Evolutionary conservation across 2,797 vertebrate genomes (phyloP).

Genomic region (Alauda arvensis): DNA sequence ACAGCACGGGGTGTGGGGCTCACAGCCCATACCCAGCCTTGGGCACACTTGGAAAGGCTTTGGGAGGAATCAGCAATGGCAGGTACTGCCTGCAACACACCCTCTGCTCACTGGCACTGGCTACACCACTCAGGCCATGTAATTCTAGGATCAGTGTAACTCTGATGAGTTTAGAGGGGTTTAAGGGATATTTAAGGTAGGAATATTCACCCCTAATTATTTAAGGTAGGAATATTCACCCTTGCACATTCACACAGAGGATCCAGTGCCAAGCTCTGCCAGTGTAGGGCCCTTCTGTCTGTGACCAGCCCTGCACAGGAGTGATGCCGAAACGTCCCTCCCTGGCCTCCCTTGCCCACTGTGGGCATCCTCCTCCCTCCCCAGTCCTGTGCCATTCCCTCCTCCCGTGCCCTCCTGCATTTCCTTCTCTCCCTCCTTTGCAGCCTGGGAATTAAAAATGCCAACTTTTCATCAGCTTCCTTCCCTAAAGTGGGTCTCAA

Average conservation of each 20-base stretch:
- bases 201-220: not conserved
- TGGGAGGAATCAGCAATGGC: not conserved
- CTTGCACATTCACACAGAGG: too few species aligned
- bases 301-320: accelerated
- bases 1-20: accelerated
- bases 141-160: not conserved
- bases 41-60: not conserved
- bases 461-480: not conserved
- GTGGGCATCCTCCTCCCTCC: not conserved
- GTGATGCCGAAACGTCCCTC: accelerated
- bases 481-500: not conserved
- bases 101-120: not conserved
- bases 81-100: not conserved
- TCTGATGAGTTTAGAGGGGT: not conserved
- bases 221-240: not conserved
- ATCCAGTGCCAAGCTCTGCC: not conserved
- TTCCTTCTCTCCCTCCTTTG: not conserved
- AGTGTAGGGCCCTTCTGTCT: not conserved
- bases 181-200: not conserved
- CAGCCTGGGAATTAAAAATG: not conserved
- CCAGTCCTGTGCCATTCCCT: not conserved
- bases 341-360: not conserved
- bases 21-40: not conserved
- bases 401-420: not conserved
- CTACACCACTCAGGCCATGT: not conserved